Percentiles rank a stretch among this genome's conserved stretches.
phyloP scores from a whole-genome alignment of 2,797 vertebrate species.

The Sus cebifrons region DNA sequence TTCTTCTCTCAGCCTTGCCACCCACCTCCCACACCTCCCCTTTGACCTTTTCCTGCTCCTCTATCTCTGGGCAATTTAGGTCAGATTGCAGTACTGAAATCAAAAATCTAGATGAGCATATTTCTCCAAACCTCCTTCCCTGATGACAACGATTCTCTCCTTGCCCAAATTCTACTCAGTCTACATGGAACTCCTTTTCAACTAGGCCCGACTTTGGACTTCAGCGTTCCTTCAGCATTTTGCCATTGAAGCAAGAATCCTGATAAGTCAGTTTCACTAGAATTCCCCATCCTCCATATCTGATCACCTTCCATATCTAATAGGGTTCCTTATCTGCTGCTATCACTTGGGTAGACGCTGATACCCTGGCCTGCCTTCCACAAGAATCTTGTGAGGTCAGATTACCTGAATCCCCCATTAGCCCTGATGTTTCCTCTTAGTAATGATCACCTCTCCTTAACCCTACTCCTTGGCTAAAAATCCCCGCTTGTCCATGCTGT shows the following conservation, averaged over 20 bases:
- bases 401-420: neutral
- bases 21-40: neutral
- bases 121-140: conserved; percentile 34
- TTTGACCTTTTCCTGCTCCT: neutral
- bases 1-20: neutral
- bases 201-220: neutral
- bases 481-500: neutral
- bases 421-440: neutral
- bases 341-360: neutral
- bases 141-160: neutral
- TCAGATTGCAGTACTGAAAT: neutral
- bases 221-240: neutral
- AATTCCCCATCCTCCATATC: neutral
- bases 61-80: neutral
- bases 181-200: neutral
- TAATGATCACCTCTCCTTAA: neutral
- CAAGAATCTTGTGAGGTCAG: neutral
- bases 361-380: neutral
- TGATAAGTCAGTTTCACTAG: neutral
- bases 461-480: neutral
- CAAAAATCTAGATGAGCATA: neutral
- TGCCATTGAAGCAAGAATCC: neutral
- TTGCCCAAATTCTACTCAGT: neutral
- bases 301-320: neutral
- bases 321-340: neutral